These are phyloP conservation scores for Tetragonula clypearis DNA, from an alignment of 1,140 invertebrate species.

Conservation along the genomic window DNA sequence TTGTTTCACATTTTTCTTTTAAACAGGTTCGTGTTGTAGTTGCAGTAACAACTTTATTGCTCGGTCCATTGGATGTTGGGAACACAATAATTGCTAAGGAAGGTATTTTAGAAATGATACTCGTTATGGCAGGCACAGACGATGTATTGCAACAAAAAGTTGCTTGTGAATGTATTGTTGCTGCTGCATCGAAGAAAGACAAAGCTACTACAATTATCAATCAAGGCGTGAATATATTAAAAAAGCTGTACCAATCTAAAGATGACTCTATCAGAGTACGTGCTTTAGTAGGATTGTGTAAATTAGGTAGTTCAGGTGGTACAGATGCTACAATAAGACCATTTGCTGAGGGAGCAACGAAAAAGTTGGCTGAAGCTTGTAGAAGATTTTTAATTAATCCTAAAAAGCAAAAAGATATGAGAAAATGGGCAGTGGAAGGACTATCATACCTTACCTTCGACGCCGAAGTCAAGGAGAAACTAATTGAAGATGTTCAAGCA, in stretches of 20 bases:
- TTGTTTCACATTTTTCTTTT: neutral
- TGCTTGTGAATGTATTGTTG: conserved; percentile 97
- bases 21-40: conserved; percentile 87
- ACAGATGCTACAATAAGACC: conserved; percentile 96
- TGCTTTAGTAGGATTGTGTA: conserved; percentile 97
- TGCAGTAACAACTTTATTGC: conserved; percentile 94
- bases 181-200: conserved; percentile 98
- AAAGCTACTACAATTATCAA: conserved; percentile 95
- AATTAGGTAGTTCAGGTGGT: conserved; percentile 97
- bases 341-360: conserved; percentile 96
- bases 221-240: conserved; percentile 96
- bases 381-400: conserved; percentile 94
- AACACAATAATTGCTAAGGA: conserved; percentile 95
- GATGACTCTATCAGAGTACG: conserved; percentile 95
- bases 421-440: conserved; percentile 98
- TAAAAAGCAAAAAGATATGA: conserved; percentile 93
- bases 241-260: conserved; percentile 95
- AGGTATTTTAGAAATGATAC: conserved; percentile 97
- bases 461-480: conserved; percentile 98
- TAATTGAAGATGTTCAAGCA: conserved; percentile 93
- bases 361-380: conserved; percentile 97
- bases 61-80: conserved; percentile 96
- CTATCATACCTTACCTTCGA: conserved; percentile 98
- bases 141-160: conserved; percentile 94
- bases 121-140: conserved; percentile 96